phyloP scores from a whole-genome alignment of 2,113 vertebrate genomes.

The Neodon shergylaensis region DNA sequence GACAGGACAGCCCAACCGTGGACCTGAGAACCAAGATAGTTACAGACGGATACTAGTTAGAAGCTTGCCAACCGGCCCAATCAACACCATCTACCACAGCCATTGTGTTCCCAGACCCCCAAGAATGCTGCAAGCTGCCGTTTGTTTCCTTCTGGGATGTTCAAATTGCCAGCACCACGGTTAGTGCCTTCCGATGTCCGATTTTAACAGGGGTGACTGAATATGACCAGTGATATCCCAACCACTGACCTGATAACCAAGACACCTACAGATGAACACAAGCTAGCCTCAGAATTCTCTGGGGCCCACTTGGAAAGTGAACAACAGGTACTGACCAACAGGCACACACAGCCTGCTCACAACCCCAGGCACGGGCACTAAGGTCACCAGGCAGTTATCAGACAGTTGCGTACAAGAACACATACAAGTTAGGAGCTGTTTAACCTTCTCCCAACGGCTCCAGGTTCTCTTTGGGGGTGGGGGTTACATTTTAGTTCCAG shows the following conservation, averaged over 20 bases:
- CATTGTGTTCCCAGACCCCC: not conserved
- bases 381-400: not conserved
- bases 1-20: not conserved
- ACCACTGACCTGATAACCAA: too few relatives aligned
- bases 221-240: not conserved
- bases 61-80: not conserved
- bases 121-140: not conserved
- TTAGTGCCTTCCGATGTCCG: not conserved
- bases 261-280: not conserved
- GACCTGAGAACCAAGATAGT: not conserved
- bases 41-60: not conserved
- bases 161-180: not conserved
- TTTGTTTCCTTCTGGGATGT: not conserved
- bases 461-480: not conserved
- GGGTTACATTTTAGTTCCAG: not conserved
- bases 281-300: not conserved
- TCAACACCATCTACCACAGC: not conserved
- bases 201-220: not conserved
- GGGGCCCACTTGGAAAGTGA: not conserved
- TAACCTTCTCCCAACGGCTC: not conserved
- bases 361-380: fast-evolving
- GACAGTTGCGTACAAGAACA: not conserved
- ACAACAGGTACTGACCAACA: not conserved
- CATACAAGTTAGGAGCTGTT: not conserved
- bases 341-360: too few relatives aligned